These are phyloP conservation scores for Linnaemya tessellans DNA, from an alignment of 2,888 invertebrate species.

Conservation along the genomic window DNA sequence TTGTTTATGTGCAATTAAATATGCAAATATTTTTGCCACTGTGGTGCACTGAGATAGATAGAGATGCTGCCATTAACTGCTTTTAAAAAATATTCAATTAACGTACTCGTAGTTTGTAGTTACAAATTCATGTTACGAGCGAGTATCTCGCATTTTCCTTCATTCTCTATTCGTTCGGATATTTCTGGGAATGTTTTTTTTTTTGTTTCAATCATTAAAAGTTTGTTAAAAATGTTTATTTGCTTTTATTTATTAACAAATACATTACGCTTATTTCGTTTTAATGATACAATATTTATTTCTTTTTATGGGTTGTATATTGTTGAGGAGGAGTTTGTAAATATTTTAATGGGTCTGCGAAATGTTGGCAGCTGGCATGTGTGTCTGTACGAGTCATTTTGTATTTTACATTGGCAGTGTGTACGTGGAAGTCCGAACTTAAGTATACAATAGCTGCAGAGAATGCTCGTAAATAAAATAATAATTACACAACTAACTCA, in stretches of 20 bases:
- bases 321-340: conserved; percentile 22
- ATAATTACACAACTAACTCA: not conserved
- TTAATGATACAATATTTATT: conserved; percentile 39
- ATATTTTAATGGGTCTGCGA: conserved; percentile 31
- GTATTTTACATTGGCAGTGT: not conserved
- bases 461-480: not conserved
- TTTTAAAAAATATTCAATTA: conserved; percentile 1
- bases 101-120: not conserved
- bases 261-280: conserved; percentile 36
- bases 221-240: conserved; percentile 13
- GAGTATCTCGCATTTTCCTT: conserved; percentile 8
- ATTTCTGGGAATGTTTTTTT: conserved; percentile 31
- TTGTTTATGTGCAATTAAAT: not conserved
- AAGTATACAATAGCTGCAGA: not conserved
- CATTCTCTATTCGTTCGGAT: not conserved
- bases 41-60: not conserved
- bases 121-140: conserved; percentile 18
- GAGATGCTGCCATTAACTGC: not conserved
- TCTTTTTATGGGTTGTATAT: conserved; percentile 12
- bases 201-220: conserved; percentile 22
- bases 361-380: not conserved
- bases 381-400: not conserved
- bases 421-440: not conserved
- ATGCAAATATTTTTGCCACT: not conserved
- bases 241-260: not conserved